A percentile compares a stretch with the other conserved stretches of the same genome.
Evolutionary conservation across 2,888 invertebrate species (phyloP).

Genomic region (Drosophila rellima): DNA sequence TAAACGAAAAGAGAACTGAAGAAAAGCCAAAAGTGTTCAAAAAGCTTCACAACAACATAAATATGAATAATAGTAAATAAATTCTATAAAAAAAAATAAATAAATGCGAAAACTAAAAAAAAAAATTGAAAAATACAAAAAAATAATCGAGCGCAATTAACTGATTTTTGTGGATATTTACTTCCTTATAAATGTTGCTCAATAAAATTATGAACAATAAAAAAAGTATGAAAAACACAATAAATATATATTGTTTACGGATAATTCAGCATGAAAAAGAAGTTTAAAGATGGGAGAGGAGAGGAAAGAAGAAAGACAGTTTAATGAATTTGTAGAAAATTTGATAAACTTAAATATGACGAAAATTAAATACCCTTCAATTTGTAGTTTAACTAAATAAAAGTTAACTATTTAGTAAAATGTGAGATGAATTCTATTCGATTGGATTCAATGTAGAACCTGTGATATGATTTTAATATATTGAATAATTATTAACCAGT

Average conservation of each 20-base stretch:
- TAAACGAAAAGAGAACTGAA: constrained; percentile 23
- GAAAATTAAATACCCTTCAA: too few relatives aligned
- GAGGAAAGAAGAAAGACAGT: too few relatives aligned
- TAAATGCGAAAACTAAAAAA: constrained; percentile 12
- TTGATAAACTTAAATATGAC: not conserved
- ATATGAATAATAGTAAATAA: constrained; percentile 8
- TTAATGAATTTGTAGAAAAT: constrained; percentile 4
- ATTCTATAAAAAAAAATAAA: constrained; percentile 18
- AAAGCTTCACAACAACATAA: not conserved
- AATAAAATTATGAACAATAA: constrained; percentile 30
- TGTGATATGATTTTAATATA: not conserved
- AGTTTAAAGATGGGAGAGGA: not conserved
- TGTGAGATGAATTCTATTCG: too few relatives aligned
- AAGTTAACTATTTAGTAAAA: too few relatives aligned
- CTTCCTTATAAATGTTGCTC: constrained; percentile 42
- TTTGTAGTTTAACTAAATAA: not conserved
- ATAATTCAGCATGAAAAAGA: not conserved
- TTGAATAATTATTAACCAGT: constrained; percentile 1
- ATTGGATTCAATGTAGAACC: not conserved
- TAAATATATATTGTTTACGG: constrained; percentile 26
- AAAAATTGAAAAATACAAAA: not conserved
- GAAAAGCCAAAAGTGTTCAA: not conserved
- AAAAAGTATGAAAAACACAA: too few relatives aligned
- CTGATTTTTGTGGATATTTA: constrained; percentile 28
- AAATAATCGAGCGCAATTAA: constrained; percentile 35